These are phyloP conservation scores for Plemyria rubiginata DNA, from an alignment of 2,888 invertebrate genomes.

Conservation along the genomic window DNA sequence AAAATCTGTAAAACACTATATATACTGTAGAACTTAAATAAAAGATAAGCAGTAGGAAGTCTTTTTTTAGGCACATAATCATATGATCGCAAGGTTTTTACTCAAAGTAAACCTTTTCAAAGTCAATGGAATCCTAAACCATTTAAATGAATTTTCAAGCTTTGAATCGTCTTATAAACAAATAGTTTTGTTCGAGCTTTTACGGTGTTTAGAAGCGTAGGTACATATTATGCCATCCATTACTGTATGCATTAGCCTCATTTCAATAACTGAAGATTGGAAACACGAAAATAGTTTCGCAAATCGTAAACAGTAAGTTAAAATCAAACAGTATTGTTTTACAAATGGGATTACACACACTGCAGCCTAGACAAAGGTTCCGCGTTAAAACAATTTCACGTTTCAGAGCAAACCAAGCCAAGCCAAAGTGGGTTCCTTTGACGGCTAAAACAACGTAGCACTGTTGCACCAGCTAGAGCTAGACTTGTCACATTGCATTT, in stretches of 20 bases:
- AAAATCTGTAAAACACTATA: no score
- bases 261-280: conserved; percentile 25
- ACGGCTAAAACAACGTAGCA: not conserved
- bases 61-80: not conserved
- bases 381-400: conserved; percentile 21
- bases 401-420: conserved; percentile 12
- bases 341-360: conserved; percentile 14
- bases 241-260: conserved; percentile 12
- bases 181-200: not conserved
- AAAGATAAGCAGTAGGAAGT: no score
- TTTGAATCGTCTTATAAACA: not conserved
- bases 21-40: no score
- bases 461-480: not conserved
- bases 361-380: conserved; percentile 18
- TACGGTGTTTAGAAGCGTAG: not conserved
- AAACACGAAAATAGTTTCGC: conserved; percentile 18
- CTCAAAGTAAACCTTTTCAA: not conserved
- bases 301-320: conserved; percentile 20
- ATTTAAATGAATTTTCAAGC: not conserved
- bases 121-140: not conserved
- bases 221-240: conserved; percentile 1
- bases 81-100: not conserved
- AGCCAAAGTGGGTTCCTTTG: conserved; percentile 31
- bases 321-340: conserved; percentile 21
- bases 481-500: conserved; percentile 39